Evolutionary conservation across 2,888 invertebrate species (phyloP), one percentile per base, ranked within the genome.

Genomic region (Drosophila monieri): DNA sequence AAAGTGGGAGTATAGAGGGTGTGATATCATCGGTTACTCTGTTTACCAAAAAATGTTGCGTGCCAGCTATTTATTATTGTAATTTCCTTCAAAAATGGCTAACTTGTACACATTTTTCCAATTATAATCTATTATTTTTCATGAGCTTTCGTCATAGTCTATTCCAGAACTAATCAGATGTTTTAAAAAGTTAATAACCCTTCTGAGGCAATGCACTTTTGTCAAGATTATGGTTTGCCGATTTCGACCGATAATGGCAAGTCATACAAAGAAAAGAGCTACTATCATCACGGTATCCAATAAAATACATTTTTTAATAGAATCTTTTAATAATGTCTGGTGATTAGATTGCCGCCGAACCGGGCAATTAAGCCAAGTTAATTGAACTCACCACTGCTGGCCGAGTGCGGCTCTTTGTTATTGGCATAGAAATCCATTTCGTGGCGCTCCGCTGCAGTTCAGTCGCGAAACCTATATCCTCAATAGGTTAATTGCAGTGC

Each of bases 371-470:
- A 61, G 46, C 53, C 57, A 54, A 66, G 61, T 58, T 73, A 56
- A 75, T 58, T 64, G 59, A 76, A 88, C 89, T 89, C 74, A 89
- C 89, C 89, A 60, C 78, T 74, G 71, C 53, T 72, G 12, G 61
- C 60, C 56, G 76, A 69, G 74, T 81, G 78, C 43, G 69, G 60
- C 52, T 41, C 69, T 55, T 72, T 84, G 73, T 73, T 81, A 62
- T 69, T 81, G 18, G 73, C 76, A 74, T 89, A 89, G 73, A 89
- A 89, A 85, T 89, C 89, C 89, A 89, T 89, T 68, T 66, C 71
- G 66, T 44, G 39, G 41, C 25, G 12, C 37, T 43, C 39, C 51
- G 66, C 57, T 55, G 55, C 52, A 61, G 57, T 32, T 15, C 15
- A 10, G 25, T 41, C 15, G 10, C 21, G 43, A 41, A 41, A 41